Percentiles rank a stretch among this genome's conserved stretches.
Evolutionary conservation across 1,140 invertebrate genomes (phyloP).

Genomic region (Pseudomyrmex concolor): DNA sequence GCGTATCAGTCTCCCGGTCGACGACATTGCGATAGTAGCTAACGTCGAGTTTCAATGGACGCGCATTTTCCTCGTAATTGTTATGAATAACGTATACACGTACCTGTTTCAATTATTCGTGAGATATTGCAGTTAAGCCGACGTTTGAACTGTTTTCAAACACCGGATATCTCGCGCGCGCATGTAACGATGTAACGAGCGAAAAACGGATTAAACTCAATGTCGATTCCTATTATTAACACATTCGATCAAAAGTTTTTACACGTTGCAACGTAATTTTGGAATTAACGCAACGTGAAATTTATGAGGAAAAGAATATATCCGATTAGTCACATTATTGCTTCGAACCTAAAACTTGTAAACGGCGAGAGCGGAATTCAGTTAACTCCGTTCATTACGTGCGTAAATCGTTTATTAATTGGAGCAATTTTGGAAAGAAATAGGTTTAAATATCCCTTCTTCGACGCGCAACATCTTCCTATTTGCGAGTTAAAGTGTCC

Average conservation of each 20-base stretch:
- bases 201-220: no score
- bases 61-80: no score
- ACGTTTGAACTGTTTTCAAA: no score
- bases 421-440: constrained; percentile 17
- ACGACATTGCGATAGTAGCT: no score
- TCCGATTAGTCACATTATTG: constrained; percentile 50
- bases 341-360: constrained; percentile 46
- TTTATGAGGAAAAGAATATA: constrained; percentile 23
- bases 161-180: no score
- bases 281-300: constrained; percentile 27
- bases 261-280: not conserved
- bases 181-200: no score
- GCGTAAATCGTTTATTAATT: constrained; percentile 41
- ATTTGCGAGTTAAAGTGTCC: not conserved
- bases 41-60: no score
- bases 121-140: no score
- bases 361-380: constrained; percentile 15
- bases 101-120: no score
- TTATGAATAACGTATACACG: no score
- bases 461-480: not conserved
- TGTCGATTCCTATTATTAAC: no score
- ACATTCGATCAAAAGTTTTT: not conserved
- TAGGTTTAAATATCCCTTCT: not conserved
- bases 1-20: no score
- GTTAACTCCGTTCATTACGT: constrained; percentile 56